Evolutionary conservation across 2,797 vertebrate genomes (phyloP).

Genomic region (Lepus townsendii): DNA sequence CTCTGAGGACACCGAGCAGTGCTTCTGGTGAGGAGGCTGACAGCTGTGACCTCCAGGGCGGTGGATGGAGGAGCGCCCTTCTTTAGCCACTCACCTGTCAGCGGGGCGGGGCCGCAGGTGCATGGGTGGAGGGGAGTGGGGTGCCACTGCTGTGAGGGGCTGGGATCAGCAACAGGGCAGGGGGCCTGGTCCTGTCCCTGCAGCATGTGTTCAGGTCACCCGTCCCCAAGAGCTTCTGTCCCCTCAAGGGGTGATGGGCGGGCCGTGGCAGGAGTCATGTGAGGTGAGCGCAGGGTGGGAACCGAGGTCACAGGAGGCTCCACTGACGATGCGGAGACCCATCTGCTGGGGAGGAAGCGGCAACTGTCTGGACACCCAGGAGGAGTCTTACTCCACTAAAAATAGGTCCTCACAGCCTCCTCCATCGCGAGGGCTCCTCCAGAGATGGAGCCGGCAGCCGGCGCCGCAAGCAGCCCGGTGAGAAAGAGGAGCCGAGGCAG

Average conservation of each 20-base stretch:
- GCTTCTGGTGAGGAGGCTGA: background rate
- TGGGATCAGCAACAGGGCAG: background rate
- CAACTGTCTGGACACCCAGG: conserved; percentile 48
- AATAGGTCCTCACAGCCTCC: conserved; percentile 64
- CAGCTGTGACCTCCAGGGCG: background rate
- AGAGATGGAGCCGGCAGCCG: conserved; percentile 37
- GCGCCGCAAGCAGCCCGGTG: background rate
- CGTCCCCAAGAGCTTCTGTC: background rate
- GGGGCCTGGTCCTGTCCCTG: background rate
- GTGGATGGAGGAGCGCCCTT: background rate
- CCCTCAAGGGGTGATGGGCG: background rate
- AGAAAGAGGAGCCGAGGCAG: background rate
- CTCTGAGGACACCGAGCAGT: conserved; percentile 1
- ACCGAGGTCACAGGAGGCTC: conserved; percentile 14
- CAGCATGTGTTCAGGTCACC: accelerated
- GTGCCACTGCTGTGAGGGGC: background rate
- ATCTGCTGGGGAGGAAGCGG: conserved; percentile 41
- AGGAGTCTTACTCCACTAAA: conserved; percentile 67
- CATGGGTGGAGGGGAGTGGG: background rate
- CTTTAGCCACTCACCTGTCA: background rate
- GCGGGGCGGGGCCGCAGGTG: background rate
- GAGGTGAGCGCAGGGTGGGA: conserved; percentile 31
- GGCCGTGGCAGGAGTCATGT: background rate
- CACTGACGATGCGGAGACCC: background rate
- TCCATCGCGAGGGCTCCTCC: conserved; percentile 51